phyloP scores from a whole-genome alignment of 92 coral and sea anemone species.

The Nematostella vectensis region DNA sequence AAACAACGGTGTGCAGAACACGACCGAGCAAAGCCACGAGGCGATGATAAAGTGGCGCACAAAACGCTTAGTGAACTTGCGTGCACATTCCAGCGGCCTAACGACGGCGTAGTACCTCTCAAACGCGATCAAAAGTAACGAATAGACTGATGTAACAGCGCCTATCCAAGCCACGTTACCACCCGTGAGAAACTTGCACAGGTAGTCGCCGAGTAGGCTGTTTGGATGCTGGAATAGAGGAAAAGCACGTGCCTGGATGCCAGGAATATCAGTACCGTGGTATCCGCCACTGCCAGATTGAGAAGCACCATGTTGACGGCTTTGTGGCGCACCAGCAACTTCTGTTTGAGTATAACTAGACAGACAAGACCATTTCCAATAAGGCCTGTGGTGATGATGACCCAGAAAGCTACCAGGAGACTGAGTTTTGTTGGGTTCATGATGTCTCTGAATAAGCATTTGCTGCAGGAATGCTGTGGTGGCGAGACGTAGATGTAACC shows the following conservation, averaged over 20 bases:
- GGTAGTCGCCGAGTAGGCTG: conserved; percentile 7
- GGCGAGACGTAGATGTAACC: too few species aligned
- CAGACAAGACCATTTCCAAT: conserved; percentile 21
- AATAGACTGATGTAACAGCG: conserved; percentile 23
- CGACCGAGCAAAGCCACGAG: conserved; percentile 15
- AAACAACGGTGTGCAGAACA: conserved; percentile 22
- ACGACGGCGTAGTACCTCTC: conserved; percentile 34
- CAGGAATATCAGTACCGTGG: conserved; percentile 14
- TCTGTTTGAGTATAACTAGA: conserved; percentile 9
- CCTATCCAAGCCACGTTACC: conserved; percentile 37
- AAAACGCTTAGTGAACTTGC: conserved; percentile 3
- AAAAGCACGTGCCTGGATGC: conserved; percentile 30
- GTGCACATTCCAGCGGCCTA: conserved; percentile 11
- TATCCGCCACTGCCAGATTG: conserved; percentile 22
- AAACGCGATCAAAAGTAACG: conserved; percentile 22
- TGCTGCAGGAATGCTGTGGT: too few species aligned
- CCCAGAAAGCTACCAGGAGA: conserved; percentile 6
- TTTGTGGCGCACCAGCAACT: conserved; percentile 13
- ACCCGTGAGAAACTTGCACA: conserved; percentile 27
- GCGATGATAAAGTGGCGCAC: not conserved
- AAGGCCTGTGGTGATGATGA: conserved; percentile 12
- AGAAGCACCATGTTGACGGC: conserved; percentile 18
- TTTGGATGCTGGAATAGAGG: conserved; percentile 6
- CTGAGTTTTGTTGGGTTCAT: not conserved
- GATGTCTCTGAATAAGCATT: not conserved